Percentiles rank a stretch among this genome's conserved stretches.
These are phyloP conservation scores for Oxycera nigricornis DNA, from an alignment of 2,888 invertebrate species.

Conservation along the genomic window DNA sequence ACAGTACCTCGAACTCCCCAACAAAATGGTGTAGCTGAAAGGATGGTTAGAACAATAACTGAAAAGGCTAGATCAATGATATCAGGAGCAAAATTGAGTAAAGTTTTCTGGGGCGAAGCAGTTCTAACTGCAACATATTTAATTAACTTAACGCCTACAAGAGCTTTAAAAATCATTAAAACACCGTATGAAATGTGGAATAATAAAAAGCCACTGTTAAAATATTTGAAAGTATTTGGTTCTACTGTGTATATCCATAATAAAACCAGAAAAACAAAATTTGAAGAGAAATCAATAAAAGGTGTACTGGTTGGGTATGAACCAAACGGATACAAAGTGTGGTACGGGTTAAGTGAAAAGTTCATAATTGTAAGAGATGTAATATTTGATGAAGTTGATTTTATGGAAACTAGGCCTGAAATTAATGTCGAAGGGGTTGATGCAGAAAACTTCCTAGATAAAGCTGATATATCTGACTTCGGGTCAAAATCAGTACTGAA, in stretches of 20 bases:
- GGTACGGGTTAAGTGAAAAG: slow-evolving; percentile 51
- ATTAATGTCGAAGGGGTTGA: background rate
- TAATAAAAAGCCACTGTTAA: slow-evolving; percentile 53
- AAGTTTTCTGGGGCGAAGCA: slow-evolving; percentile 57
- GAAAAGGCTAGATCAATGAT: slow-evolving; percentile 55
- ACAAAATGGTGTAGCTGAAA: slow-evolving; percentile 55
- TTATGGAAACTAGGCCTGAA: slow-evolving; percentile 48
- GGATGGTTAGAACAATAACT: slow-evolving; percentile 54
- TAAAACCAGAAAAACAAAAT: no score
- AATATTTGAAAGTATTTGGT: slow-evolving; percentile 52
- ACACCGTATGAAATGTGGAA: slow-evolving; percentile 57
- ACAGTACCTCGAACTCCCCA: slow-evolving; percentile 56
- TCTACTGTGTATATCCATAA: no score
- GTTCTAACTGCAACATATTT: slow-evolving; percentile 55
- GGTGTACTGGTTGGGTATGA: slow-evolving; percentile 54
- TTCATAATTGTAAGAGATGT: slow-evolving; percentile 54
- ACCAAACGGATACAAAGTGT: slow-evolving; percentile 56
- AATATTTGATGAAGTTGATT: slow-evolving; percentile 54
- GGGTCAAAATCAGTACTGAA: background rate
- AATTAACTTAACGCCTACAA: slow-evolving; percentile 56
- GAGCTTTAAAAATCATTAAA: slow-evolving; percentile 53
- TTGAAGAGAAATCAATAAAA: slow-evolving; percentile 55
- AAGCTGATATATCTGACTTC: background rate
- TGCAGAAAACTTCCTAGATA: background rate
- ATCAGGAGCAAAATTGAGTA: slow-evolving; percentile 52